These are phyloP conservation scores for Phrynosoma platyrhinos DNA, from an alignment of 2,113 vertebrate species.

Conservation along the genomic window DNA sequence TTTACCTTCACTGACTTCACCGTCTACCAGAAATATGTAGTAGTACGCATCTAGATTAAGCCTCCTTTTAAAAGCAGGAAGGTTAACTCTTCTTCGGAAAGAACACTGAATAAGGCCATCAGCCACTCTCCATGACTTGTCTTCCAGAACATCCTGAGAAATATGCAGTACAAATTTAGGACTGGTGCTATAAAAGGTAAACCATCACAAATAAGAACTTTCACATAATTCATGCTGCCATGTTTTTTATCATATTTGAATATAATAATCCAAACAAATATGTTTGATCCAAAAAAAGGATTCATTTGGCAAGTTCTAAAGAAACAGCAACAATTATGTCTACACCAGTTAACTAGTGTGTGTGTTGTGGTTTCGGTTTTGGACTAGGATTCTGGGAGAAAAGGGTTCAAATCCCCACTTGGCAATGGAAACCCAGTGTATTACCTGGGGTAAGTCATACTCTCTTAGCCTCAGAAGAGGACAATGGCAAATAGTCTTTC, in stretches of 20 bases:
- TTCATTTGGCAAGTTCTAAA: neutral
- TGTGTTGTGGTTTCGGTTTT: neutral
- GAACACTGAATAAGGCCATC: slow-evolving; percentile 87
- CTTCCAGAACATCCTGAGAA: slow-evolving; percentile 79
- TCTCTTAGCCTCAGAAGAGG: too few species aligned
- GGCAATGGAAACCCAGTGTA: too few species aligned
- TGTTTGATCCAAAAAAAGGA: neutral
- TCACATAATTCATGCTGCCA: neutral
- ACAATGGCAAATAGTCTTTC: neutral
- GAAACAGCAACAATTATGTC: neutral
- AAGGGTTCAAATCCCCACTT: too few species aligned
- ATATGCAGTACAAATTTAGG: slow-evolving; percentile 21
- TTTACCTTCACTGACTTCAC: slow-evolving; percentile 79
- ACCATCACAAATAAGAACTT: neutral
- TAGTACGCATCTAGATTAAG: slow-evolving; percentile 82
- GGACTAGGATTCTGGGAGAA: too few species aligned
- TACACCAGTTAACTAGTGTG: too few species aligned
- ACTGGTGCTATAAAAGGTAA: neutral
- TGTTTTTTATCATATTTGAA: neutral
- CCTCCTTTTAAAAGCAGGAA: slow-evolving; percentile 71
- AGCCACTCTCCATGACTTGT: slow-evolving; percentile 79
- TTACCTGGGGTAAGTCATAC: too few species aligned
- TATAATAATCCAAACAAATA: neutral
- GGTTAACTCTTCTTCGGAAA: slow-evolving; percentile 80
- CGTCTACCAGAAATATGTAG: slow-evolving; percentile 88